Evolutionary conservation across 2,113 vertebrate genomes (phyloP).

Genomic region (Columbina picui): DNA sequence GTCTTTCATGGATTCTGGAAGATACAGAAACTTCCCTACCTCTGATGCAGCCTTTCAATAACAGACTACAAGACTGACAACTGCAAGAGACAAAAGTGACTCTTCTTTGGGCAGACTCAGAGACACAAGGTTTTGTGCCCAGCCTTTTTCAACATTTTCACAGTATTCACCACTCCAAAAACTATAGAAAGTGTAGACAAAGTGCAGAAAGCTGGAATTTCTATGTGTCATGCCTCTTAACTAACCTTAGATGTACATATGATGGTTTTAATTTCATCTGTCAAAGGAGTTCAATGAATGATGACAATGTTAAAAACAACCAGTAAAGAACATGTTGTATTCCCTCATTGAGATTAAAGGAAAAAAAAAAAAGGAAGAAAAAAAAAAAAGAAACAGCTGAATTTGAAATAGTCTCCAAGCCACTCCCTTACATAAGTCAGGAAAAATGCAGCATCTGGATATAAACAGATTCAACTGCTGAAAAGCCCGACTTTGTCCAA

Average conservation of each 20-base stretch:
- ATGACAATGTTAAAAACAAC: neutral
- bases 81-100: neutral
- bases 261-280: neutral
- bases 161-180: neutral
- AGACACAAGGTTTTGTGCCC: neutral
- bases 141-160: neutral
- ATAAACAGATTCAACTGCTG: neutral
- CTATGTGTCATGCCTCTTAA: too few relatives aligned
- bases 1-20: neutral
- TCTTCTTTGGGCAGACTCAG: neutral
- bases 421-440: neutral
- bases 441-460: neutral
- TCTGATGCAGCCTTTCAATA: neutral
- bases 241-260: accelerated
- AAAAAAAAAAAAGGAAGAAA: neutral
- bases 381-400: neutral
- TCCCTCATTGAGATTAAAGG: neutral
- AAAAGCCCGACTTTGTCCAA: neutral
- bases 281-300: neutral
- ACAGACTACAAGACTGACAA: neutral
- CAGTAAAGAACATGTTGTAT: neutral
- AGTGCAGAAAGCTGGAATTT: neutral
- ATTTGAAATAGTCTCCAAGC: neutral
- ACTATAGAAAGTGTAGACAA: neutral
- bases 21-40: neutral